phyloP scores from a whole-genome alignment of 2,888 invertebrate genomes.

The Chalcosyrphus nemorum region DNA sequence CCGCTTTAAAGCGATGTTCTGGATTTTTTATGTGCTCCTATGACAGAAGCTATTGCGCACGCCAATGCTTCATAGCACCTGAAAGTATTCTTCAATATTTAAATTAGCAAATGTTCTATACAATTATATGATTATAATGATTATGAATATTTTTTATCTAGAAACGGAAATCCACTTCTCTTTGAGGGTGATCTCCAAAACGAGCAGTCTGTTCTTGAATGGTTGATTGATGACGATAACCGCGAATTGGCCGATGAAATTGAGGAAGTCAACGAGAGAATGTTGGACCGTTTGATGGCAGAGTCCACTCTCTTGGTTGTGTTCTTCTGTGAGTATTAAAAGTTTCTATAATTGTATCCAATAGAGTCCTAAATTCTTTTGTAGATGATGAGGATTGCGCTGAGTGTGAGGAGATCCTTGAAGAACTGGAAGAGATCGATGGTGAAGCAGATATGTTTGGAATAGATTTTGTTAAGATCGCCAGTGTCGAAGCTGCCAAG shows the following conservation, averaged over 20 bases:
- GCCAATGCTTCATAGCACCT: no score
- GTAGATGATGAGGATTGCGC: constrained; percentile 94
- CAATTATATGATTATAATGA: no score
- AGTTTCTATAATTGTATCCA: not conserved
- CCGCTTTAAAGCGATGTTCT: no score
- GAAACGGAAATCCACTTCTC: constrained; percentile 93
- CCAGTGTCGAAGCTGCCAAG: constrained; percentile 90
- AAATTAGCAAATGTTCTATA: no score
- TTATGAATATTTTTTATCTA: constrained; percentile 75
- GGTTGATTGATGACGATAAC: constrained; percentile 96
- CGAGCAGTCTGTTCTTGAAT: constrained; percentile 94
- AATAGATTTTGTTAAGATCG: constrained; percentile 97
- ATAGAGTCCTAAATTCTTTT: not conserved
- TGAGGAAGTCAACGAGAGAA: constrained; percentile 94
- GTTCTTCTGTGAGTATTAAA: constrained; percentile 91
- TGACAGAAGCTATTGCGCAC: no score
- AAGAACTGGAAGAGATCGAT: constrained; percentile 95
- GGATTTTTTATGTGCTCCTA: no score
- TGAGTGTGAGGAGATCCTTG: constrained; percentile 94
- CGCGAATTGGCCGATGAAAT: constrained; percentile 96
- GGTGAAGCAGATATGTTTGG: constrained; percentile 96
- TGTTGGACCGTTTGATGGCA: constrained; percentile 92
- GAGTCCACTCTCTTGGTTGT: constrained; percentile 95
- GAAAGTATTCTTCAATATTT: no score
- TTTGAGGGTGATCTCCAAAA: constrained; percentile 96